Percentiles rank a stretch among this genome's conserved stretches.
Conservation (phyloP, 2,888 invertebrate species). For the Synergus gifuensis region DNA sequence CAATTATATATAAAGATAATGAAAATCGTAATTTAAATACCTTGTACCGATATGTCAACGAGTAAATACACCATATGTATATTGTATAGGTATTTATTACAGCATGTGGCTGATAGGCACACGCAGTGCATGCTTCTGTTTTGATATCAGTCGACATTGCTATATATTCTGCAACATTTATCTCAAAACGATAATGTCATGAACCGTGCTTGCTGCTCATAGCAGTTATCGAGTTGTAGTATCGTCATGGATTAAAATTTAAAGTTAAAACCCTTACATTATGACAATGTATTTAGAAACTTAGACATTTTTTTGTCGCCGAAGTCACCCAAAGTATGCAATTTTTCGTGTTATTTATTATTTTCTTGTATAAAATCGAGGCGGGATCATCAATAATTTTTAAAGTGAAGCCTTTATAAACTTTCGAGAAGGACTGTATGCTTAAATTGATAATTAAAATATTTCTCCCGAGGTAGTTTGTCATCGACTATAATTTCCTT, state of each 20-base stretch:
- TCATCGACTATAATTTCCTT: slow-evolving; percentile 1
- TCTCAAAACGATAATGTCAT: slow-evolving; percentile 29
- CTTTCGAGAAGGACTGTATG: neutral
- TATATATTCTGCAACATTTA: slow-evolving; percentile 9
- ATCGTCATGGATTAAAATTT: neutral
- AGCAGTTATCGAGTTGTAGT: neutral
- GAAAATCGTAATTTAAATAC: neutral
- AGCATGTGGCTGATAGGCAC: neutral
- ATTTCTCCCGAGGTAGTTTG: slow-evolving; percentile 6
- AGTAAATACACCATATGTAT: neutral
- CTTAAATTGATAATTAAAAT: slow-evolving; percentile 22
- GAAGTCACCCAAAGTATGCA: too few relatives aligned
- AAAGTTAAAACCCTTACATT: neutral
- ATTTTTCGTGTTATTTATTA: too few relatives aligned
- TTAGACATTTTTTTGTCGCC: neutral
- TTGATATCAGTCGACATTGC: slow-evolving; percentile 18
- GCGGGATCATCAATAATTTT: too few relatives aligned
- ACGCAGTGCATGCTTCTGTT: slow-evolving; percentile 4
- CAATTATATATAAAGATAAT: neutral
- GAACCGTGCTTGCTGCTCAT: neutral
- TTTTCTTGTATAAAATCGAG: too few relatives aligned
- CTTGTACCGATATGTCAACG: neutral
- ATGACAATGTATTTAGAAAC: neutral
- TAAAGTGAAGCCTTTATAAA: neutral
- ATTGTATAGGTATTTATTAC: neutral